Percentiles rank a stretch among this genome's conserved stretches.
phyloP scores from a whole-genome alignment of 2,888 invertebrate genomes.

The Selenia dentaria region DNA sequence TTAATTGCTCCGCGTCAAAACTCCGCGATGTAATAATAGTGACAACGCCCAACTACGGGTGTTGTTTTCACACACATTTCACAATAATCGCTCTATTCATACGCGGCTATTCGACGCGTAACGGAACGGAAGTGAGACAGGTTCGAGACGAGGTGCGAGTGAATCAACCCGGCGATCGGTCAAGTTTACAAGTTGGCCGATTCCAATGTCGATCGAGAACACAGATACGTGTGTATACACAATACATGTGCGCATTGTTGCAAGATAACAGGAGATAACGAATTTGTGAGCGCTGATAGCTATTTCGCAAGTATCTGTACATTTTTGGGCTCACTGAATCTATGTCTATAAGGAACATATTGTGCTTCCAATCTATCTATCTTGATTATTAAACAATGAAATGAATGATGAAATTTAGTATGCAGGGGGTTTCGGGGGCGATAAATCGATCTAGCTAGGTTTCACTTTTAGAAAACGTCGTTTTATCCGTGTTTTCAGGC shows the following conservation, averaged over 20 bases:
- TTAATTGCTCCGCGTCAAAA: too few species aligned
- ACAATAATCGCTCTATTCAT: conserved; percentile 45
- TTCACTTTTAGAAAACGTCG: too few species aligned
- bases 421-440: too few species aligned
- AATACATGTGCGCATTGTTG: conserved; percentile 1
- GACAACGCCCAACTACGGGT: conserved; percentile 1
- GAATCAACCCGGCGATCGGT: conserved; percentile 43
- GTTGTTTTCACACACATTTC: conserved; percentile 29
- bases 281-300: too few species aligned
- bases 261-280: background rate
- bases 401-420: too few species aligned
- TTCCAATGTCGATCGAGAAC: conserved; percentile 33
- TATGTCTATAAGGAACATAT: too few species aligned
- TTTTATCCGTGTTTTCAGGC: too few species aligned
- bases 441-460: too few species aligned
- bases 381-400: too few species aligned
- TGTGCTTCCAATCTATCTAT: too few species aligned
- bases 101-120: conserved; percentile 44
- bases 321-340: too few species aligned
- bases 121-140: conserved; percentile 54
- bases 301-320: too few species aligned
- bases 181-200: conserved; percentile 45
- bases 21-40: background rate
- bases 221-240: conserved; percentile 11
- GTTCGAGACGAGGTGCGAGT: conserved; percentile 40